Conservation (phyloP, 1,140 invertebrate species). For the Nixonia krombeini region DNA sequence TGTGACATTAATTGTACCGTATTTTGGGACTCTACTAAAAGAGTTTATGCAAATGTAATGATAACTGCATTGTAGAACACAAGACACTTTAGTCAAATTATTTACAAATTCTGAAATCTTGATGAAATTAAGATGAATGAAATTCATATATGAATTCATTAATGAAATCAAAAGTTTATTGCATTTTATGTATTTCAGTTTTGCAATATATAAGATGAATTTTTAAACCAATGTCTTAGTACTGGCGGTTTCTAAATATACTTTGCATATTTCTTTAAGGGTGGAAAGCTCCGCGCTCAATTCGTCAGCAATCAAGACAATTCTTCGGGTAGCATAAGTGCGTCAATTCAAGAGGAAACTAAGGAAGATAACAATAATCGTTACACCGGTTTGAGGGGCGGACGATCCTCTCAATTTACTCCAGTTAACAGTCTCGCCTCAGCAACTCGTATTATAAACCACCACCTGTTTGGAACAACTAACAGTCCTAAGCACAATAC, state of each 20-base stretch:
- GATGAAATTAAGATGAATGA: too few species aligned
- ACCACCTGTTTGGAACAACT: conserved; percentile 79
- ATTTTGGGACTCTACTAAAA: too few species aligned
- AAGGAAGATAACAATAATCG: conserved; percentile 62
- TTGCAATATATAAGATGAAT: too few species aligned
- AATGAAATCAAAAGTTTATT: too few species aligned
- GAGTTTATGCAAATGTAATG: conserved; percentile 2
- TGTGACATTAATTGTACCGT: neutral
- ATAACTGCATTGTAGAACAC: too few species aligned
- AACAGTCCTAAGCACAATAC: conserved; percentile 67
- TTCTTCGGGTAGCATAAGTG: too few species aligned
- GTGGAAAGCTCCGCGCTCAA: conserved; percentile 56
- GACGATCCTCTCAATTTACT: conserved; percentile 69
- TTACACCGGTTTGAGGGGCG: conserved; percentile 53
- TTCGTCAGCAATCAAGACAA: conserved; percentile 57
- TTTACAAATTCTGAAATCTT: too few species aligned
- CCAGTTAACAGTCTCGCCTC: conserved; percentile 78
- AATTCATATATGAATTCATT: too few species aligned
- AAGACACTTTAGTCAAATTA: too few species aligned
- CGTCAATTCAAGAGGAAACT: conserved; percentile 51
- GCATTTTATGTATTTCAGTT: too few species aligned
- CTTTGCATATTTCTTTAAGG: conserved; percentile 51
- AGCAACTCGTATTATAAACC: conserved; percentile 81
- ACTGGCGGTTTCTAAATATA: neutral
- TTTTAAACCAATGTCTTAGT: too few species aligned